A percentile compares a stretch with the other conserved stretches of the same genome.
These are phyloP conservation scores for Heliocidaris erythrogramma DNA, from an alignment of 35 echinoderm and acorn worm species.

Conservation along the genomic window DNA sequence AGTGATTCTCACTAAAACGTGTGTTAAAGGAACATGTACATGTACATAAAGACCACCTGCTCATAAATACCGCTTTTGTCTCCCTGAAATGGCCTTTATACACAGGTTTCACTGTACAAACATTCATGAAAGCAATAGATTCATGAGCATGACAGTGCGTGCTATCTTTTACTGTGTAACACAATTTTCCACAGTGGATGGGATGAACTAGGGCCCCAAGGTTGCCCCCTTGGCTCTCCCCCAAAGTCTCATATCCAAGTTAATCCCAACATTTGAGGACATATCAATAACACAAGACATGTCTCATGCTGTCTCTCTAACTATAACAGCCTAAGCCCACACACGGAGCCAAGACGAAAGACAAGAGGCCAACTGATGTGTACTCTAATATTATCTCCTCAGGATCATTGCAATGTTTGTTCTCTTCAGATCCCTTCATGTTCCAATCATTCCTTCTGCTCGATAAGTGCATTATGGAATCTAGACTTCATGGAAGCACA, in stretches of 20 bases:
- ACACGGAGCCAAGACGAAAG: not conserved
- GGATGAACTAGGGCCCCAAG: not conserved
- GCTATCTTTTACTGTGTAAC: not conserved
- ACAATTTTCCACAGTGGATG: not conserved
- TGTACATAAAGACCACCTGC: too few species aligned
- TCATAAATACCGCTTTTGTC: too few species aligned
- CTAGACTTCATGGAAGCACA: not conserved
- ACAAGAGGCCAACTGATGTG: not conserved
- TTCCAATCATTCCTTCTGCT: not conserved
- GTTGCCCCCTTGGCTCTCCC: not conserved
- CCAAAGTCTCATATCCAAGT: not conserved
- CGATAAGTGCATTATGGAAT: not conserved
- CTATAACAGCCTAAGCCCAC: constrained; percentile 2
- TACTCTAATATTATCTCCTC: not conserved
- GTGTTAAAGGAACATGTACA: too few species aligned
- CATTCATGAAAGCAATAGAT: not conserved
- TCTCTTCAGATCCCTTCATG: not conserved
- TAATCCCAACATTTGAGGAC: not conserved
- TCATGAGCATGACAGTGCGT: not conserved
- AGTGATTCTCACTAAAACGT: too few species aligned
- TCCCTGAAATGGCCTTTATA: too few species aligned
- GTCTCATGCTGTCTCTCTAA: not conserved
- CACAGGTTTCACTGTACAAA: too few species aligned
- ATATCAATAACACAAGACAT: not conserved
- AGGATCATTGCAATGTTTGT: not conserved